These are phyloP conservation scores for Verasper variegatus DNA, from an alignment of 2,113 vertebrate species.

Conservation along the genomic window DNA sequence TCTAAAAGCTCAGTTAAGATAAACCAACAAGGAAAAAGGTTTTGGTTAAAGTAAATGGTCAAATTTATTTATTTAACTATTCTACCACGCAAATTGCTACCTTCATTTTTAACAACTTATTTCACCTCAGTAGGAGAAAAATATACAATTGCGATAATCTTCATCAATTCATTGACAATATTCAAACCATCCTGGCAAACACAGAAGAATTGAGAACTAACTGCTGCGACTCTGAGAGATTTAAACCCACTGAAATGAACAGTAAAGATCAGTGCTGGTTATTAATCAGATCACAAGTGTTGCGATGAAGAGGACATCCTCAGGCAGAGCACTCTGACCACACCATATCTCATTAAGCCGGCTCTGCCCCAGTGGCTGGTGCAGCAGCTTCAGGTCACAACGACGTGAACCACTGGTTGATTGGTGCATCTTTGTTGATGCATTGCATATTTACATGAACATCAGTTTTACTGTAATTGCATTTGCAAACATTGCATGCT, in stretches of 20 bases:
- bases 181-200: too few relatives aligned
- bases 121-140: too few relatives aligned
- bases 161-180: too few relatives aligned
- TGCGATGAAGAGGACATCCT: not conserved
- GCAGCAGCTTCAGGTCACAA: conserved; percentile 58
- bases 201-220: not conserved
- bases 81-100: too few relatives aligned
- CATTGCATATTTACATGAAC: conserved; percentile 48
- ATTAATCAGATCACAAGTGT: conserved; percentile 59
- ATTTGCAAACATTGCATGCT: conserved; percentile 64
- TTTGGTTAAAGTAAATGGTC: too few relatives aligned
- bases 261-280: conserved; percentile 29
- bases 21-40: too few relatives aligned
- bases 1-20: too few relatives aligned
- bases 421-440: conserved; percentile 34
- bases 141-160: too few relatives aligned
- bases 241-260: conserved; percentile 19
- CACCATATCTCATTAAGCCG: conserved; percentile 57
- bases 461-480: conserved; percentile 61
- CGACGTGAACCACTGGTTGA: conserved; percentile 53
- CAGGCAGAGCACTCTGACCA: conserved; percentile 18
- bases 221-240: not conserved
- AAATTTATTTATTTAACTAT: too few relatives aligned
- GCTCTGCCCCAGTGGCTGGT: conserved; percentile 45
- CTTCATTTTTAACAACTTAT: too few relatives aligned